Base-by-base conservation (phyloP, 2,888 invertebrate genomes). In the Cotesia congregata region DNA sequence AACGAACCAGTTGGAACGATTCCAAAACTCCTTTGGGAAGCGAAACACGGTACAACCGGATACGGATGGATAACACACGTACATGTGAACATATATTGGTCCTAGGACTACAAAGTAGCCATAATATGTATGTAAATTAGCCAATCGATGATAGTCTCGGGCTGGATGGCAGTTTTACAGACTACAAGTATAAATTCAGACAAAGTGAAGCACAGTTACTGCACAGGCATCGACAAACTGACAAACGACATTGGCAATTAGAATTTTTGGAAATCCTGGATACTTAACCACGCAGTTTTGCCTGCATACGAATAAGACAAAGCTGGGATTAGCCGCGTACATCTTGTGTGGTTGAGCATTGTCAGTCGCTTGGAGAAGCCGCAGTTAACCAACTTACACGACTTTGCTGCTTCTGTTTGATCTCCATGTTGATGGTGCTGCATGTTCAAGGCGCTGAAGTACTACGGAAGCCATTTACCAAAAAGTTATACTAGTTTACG, bases 1-100 rank as follows among this genome's bases (percentile, higher is more conserved):
- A 72, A 72, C 72, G 72, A 72, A 72, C 72, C 72, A 64, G 72
- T 72, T 72, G 72, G 72, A 72, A 7, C 20, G 64, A 39, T 72
- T 65, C 72, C 72, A 72, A 64, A 70, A 72, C 50, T 50, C 50
- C 50, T 50, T 50, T 50, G 50, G 50, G 50, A 50, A 50, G 4
- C 50, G 50, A 50, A 50, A 50, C 50, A 50, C 50, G 12, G 3
- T 12, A 50, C 50, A 30, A 50, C 50, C 12, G 50, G 50, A 50
- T 30, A 30, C 30, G 30, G 3, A 30, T 30, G 30, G 30, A 30
- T 30, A 30, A 30, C 30, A 30, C 30, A 30, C 30, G 30, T 30
- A 30, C 30, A 30, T 30, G 30, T 30, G 30, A 30, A 30, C 30
- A 12, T 7, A 50, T 50, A 50, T 12, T 12, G 50, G 7, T 12